Conservation (phyloP, 2,888 invertebrate species). For the Cephus runcator region DNA sequence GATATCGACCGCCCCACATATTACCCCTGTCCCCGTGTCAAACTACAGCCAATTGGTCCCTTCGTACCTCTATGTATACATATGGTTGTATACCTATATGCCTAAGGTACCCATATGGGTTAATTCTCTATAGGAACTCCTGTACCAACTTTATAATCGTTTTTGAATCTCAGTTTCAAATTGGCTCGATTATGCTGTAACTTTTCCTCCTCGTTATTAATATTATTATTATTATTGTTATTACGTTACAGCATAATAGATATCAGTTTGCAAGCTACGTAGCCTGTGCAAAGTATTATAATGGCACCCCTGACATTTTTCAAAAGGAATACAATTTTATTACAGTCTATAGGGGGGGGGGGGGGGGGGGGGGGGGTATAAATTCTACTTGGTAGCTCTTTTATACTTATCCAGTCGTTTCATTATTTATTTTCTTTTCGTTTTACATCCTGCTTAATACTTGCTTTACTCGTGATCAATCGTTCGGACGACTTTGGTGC, state of each 20-base stretch:
- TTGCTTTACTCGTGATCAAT: not conserved
- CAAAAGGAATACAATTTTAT: not conserved
- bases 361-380: not conserved
- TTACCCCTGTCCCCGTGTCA: slow-evolving; percentile 38
- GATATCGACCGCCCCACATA: slow-evolving; percentile 55
- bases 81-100: slow-evolving; percentile 6
- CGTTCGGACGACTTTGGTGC: not conserved
- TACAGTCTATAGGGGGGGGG: not conserved
- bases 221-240: too few relatives aligned
- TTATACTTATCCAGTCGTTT: not conserved
- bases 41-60: slow-evolving; percentile 44
- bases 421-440: not conserved
- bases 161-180: slow-evolving; percentile 9
- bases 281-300: not conserved
- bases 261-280: not conserved
- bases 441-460: not conserved
- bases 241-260: not conserved
- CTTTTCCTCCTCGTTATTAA: not conserved
- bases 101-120: not conserved
- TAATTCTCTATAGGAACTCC: not conserved
- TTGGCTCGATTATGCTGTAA: not conserved
- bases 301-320: not conserved
- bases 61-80: slow-evolving; percentile 5
- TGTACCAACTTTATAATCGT: slow-evolving; percentile 26
- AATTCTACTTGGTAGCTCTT: not conserved